These are phyloP conservation scores for Campoletis sonorensis DNA, from an alignment of 1,140 invertebrate genomes.

Conservation along the genomic window DNA sequence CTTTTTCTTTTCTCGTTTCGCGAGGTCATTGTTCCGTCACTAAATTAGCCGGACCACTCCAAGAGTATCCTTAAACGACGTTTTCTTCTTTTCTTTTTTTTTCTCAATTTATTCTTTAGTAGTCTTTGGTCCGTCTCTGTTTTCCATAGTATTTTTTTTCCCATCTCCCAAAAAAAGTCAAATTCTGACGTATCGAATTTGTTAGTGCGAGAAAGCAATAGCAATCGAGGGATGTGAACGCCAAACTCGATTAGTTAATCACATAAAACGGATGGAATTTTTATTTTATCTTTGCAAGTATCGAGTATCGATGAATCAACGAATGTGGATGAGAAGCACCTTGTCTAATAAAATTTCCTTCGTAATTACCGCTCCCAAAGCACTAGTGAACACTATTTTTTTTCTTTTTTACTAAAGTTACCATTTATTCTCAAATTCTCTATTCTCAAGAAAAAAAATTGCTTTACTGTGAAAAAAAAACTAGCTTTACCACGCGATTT, in stretches of 20 bases:
- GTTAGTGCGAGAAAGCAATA: constrained; percentile 44
- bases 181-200: constrained; percentile 8
- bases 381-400: constrained; percentile 26
- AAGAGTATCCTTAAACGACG: background rate
- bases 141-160: background rate
- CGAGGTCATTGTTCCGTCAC: constrained; percentile 5
- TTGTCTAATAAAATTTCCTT: constrained; percentile 37
- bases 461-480: constrained; percentile 43
- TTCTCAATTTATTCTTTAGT: constrained; percentile 48
- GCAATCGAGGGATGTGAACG: constrained; percentile 41
- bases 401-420: constrained; percentile 45
- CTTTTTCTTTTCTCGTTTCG: constrained; percentile 50
- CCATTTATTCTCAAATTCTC: constrained; percentile 29
- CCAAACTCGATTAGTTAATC: constrained; percentile 49
- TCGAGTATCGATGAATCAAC: constrained; percentile 79
- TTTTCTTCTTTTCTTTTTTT: constrained; percentile 56
- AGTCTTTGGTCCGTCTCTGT: background rate
- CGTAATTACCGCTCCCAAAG: constrained; percentile 31
- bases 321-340: constrained; percentile 62
- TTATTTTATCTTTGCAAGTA: constrained; percentile 50
- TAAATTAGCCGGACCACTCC: background rate
- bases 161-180: background rate
- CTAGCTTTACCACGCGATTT: constrained; percentile 70
- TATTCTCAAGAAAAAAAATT: constrained; percentile 31
- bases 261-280: constrained; percentile 43